Conservation (phyloP, 1,140 invertebrate species). For the Leptoteleia sp. region DNA sequence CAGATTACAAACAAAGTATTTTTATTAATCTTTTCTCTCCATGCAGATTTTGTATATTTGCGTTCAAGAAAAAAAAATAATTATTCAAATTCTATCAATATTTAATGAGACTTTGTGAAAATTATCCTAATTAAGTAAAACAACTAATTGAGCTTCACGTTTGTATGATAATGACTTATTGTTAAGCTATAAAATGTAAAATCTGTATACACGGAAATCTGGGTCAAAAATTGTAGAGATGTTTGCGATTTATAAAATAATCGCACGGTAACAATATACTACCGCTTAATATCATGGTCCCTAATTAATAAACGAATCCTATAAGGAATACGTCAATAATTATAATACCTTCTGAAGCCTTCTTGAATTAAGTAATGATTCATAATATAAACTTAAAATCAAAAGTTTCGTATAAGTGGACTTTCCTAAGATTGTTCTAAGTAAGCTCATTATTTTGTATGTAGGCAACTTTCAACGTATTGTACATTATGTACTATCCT, state of each 20-base stretch:
- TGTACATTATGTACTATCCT: slow-evolving; percentile 33
- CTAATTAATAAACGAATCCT: slow-evolving; percentile 37
- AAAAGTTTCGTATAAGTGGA: slow-evolving; percentile 47
- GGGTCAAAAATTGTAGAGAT: slow-evolving; percentile 21
- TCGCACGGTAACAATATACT: slow-evolving; percentile 17
- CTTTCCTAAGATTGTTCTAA: slow-evolving; percentile 47
- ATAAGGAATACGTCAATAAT: slow-evolving; percentile 24
- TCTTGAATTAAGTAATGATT: slow-evolving; percentile 48
- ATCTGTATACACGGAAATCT: background rate
- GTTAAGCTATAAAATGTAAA: slow-evolving; percentile 33
- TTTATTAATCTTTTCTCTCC: no score
- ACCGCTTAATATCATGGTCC: slow-evolving; percentile 24
- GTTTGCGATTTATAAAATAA: slow-evolving; percentile 26
- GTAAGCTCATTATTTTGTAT: slow-evolving; percentile 55
- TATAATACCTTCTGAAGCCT: slow-evolving; percentile 29
- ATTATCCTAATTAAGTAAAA: slow-evolving; percentile 24
- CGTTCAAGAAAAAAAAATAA: slow-evolving; percentile 15
- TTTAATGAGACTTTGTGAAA: slow-evolving; percentile 11
- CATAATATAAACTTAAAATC: slow-evolving; percentile 52
- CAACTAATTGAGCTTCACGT: slow-evolving; percentile 13
- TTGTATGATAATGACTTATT: slow-evolving; percentile 33
- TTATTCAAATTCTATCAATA: slow-evolving; percentile 11
- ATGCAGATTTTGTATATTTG: no score
- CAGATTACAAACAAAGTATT: no score
- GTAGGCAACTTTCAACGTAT: slow-evolving; percentile 30